Evolutionary conservation across 1,140 invertebrate genomes (phyloP).

Genomic region (Drusus annulatus): DNA sequence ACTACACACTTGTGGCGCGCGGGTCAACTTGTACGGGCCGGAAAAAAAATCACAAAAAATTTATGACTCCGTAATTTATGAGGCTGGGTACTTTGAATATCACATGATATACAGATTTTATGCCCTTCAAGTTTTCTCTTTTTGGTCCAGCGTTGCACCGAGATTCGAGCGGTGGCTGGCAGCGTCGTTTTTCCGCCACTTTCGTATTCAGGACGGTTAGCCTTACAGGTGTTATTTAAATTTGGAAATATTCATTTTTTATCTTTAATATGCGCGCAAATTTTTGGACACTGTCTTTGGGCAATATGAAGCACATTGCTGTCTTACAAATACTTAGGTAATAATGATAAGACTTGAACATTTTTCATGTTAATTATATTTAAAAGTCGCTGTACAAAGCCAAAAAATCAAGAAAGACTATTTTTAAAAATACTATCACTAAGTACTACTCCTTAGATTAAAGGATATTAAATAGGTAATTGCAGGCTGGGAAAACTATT

Average conservation of each 20-base stretch:
- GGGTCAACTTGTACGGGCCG: background rate
- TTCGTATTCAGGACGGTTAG: conserved; percentile 34
- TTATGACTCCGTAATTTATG: conserved; percentile 45
- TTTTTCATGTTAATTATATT: too few species aligned
- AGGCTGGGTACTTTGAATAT: conserved; percentile 36
- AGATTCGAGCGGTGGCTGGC: background rate
- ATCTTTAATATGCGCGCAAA: background rate
- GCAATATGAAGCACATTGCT: too few species aligned
- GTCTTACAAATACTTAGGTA: too few species aligned
- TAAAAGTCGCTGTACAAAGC: too few species aligned
- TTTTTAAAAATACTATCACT: too few species aligned
- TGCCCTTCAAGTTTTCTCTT: conserved; percentile 20
- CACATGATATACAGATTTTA: conserved; percentile 44
- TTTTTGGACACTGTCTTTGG: background rate
- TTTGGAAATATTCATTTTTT: conserved; percentile 36
- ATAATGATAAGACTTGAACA: too few species aligned
- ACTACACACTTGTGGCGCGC: background rate
- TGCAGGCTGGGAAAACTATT: too few species aligned
- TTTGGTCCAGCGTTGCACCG: conserved; percentile 23
- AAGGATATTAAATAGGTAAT: too few species aligned
- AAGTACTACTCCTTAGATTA: too few species aligned
- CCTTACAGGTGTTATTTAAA: conserved; percentile 46
- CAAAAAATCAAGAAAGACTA: too few species aligned
- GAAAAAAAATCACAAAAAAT: conserved; percentile 40
- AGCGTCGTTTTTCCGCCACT: conserved; percentile 14